Evolutionary conservation across 2,113 vertebrate species (phyloP), one percentile per base, ranked within the genome.

Genomic region (Oxyruncus cristatus): DNA sequence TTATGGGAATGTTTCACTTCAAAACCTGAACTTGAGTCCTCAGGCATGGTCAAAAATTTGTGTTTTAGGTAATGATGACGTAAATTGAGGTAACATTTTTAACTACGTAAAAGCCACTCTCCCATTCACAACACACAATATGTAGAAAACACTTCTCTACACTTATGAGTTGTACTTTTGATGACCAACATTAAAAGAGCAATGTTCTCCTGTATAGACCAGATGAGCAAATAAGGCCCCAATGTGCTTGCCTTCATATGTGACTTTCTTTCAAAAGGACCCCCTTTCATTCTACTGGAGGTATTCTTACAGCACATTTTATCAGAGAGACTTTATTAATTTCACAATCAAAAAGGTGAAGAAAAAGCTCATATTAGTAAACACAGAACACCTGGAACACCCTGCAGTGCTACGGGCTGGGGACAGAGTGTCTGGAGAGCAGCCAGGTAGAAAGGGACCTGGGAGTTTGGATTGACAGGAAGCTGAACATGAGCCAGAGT

Each of bases 321-420:
- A 22, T 41, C 33, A 56, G 35, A 37, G 2, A 77, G 39, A n/a
- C 39, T 68, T 68, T 59, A 37, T 53, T 15, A 42, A 22, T 56
- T 82, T 37, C 39, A 27, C 6, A 46, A 58, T 30, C 14, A 47
- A 50, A 82, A 81, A 53, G 6, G 13, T 23, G 59, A 53, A 49
- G 6, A 88, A 86, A 93, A 92, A 30, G 10, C 86, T 90, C 32
- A 41, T 53, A 55, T 90, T 72, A 66, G 35, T 83, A 97, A 95
- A 93, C 41, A 74, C 5, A 35, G 46, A 78, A 59, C 26, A 66
- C 56, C 77, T 88, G 26, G 89, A 66, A 89, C 4, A 59, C 47
- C 47, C 47, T 49, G 47, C 22, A 49, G 22, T 7, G 6, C 22
- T 49, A 49, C 47, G 13, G 47, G 47, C 22, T 49, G 47, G 47